These are phyloP conservation scores for Cheumatopsyche charites DNA, from an alignment of 1,140 invertebrate genomes.

Conservation along the genomic window DNA sequence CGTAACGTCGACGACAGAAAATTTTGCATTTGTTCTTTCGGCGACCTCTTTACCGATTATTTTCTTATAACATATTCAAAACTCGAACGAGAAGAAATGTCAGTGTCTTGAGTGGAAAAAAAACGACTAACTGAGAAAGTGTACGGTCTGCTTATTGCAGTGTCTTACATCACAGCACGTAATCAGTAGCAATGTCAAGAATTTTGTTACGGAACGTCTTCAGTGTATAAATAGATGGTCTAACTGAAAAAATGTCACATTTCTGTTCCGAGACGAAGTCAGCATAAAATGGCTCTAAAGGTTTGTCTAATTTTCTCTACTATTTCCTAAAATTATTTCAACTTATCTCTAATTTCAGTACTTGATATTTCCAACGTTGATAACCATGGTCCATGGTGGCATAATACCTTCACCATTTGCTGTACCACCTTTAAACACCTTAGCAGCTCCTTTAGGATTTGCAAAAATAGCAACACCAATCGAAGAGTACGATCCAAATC, in stretches of 20 bases:
- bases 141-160: not conserved
- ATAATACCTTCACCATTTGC: slow-evolving; percentile 47
- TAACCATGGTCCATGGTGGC: slow-evolving; percentile 54
- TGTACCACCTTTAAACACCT: slow-evolving; percentile 41
- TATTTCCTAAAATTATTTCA: not conserved
- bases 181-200: slow-evolving; percentile 21
- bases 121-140: not conserved
- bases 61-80: too few relatives aligned
- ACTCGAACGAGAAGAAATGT: too few relatives aligned
- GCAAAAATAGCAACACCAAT: slow-evolving; percentile 51
- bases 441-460: slow-evolving; percentile 46
- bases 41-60: not conserved
- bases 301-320: not conserved
- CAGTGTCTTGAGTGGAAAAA: too few relatives aligned
- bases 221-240: slow-evolving; percentile 4
- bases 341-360: slow-evolving; percentile 52
- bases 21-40: not conserved
- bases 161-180: slow-evolving; percentile 3
- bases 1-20: too few relatives aligned
- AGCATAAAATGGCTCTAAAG: not conserved
- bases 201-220: not conserved
- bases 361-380: slow-evolving; percentile 54
- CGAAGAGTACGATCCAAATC: slow-evolving; percentile 61
- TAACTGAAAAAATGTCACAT: not conserved
- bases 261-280: not conserved